Evolutionary conservation across 2,797 vertebrate species (phyloP), one percentile per base, ranked within the genome.

Genomic region (Chrysocyon brachyurus): DNA sequence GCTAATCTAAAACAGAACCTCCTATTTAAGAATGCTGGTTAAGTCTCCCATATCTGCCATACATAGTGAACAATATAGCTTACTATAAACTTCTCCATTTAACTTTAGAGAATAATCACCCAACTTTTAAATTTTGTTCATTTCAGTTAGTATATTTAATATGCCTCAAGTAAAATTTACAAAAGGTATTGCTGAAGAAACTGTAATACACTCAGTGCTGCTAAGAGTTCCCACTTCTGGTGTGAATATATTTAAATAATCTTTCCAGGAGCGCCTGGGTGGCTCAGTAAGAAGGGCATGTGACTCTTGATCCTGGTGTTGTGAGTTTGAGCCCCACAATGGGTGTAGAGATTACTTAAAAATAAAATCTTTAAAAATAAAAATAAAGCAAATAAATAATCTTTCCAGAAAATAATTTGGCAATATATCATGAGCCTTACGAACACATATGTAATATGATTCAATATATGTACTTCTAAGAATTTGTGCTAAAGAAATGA

Each of bases 401-500:
- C n/a, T 33, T 92, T 92, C 54, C 33, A 92, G 79, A 95, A 94
- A 93, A 91, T 70, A 90, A 87, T 64, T 57, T 70, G 40, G 79
- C 22, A 92, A 46, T 63, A 68, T 52, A 26, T 59, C 68, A 84
- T 56, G 21, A 86, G 46, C 64, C 81, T 92, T 90, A 77, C 33
- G 56, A 77, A 87, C 83, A 92, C 16, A 40, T 57, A 75, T 15
- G 4, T 81, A 89, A 86, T 79, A 19, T 87, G 75, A 90, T 77
- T 59, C 33, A 94, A 83, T 26, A 91, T 56, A 54, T 77, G 57
- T 85, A 94, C 31, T 90, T 92, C 8, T 49, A 85, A 46, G 36
- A 94, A 95, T 81, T 87, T 49, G 78, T n/a, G n/a, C 40, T 68
- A 90, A 81, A 59, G 77, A 95, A 97, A 77, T 91, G 56, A 79